Evolutionary conservation across 2,888 invertebrate species (phyloP).

Genomic region (Acleris sparsana): DNA sequence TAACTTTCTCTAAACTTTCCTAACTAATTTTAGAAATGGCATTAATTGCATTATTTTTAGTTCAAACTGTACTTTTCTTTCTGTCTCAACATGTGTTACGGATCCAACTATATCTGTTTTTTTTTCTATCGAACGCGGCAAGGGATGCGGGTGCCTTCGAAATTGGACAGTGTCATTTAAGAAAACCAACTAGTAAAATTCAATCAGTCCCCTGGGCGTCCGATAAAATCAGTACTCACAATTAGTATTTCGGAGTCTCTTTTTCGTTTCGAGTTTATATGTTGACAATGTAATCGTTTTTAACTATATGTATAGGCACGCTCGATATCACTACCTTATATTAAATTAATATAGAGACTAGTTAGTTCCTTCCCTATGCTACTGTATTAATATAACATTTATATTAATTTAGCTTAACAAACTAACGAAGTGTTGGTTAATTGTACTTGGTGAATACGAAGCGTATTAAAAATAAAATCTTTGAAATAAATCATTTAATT

Average conservation of each 20-base stretch:
- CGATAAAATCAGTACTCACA: background rate
- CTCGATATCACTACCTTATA: constrained; percentile 76
- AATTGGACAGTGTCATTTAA: too few species aligned
- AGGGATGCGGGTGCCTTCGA: too few species aligned
- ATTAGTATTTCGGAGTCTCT: background rate
- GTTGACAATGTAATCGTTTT: constrained; percentile 46
- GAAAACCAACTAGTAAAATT: background rate
- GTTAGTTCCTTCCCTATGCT: constrained; percentile 78
- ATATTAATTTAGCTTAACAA: constrained; percentile 52
- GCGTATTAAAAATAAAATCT: constrained; percentile 67
- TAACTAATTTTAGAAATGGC: background rate
- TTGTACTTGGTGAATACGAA: constrained; percentile 79
- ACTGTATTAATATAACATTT: constrained; percentile 64
- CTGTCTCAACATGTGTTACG: too few species aligned
- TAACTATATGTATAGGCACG: constrained; percentile 72
- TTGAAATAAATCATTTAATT: constrained; percentile 52
- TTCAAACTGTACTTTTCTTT: background rate
- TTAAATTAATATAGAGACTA: constrained; percentile 79
- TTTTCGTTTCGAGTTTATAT: constrained; percentile 1
- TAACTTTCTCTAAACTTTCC: background rate
- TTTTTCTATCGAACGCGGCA: background rate
- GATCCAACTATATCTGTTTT: too few species aligned
- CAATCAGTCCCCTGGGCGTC: too few species aligned
- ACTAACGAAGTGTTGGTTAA: constrained; percentile 58
- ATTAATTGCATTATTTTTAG: constrained; percentile 13